Conservation (phyloP, 2,797 vertebrate species). For the Sciurus vulgaris region DNA sequence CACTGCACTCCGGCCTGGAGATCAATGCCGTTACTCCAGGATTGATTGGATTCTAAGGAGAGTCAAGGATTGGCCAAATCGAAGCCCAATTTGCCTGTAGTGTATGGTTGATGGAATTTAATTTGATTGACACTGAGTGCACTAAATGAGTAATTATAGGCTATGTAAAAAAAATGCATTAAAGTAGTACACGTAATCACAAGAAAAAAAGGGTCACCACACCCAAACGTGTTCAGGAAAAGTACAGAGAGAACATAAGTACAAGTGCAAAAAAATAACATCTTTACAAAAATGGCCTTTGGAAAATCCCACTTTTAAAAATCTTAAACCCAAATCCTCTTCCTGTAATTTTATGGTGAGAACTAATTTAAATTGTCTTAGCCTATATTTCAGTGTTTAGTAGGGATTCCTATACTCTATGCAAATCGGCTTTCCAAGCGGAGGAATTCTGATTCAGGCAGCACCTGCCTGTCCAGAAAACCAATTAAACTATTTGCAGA, state of each 20-base stretch:
- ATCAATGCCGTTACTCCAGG: background rate
- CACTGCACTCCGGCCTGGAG: background rate
- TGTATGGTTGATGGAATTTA: background rate
- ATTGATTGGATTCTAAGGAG: rapidly evolving
- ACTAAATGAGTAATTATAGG: background rate
- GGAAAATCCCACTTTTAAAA: background rate
- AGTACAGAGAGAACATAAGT: background rate
- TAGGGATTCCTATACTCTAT: background rate
- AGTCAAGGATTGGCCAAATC: rapidly evolving
- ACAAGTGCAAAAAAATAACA: background rate
- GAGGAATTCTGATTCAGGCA: background rate
- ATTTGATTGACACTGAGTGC: background rate
- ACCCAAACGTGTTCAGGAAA: background rate
- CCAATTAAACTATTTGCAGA: background rate
- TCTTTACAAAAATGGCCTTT: background rate
- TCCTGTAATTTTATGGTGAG: background rate
- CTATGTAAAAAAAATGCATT: background rate
- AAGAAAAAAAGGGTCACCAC: background rate
- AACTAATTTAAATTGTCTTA: background rate
- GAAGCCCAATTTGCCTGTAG: background rate
- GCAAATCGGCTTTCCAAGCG: background rate
- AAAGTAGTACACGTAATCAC: background rate
- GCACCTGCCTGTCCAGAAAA: background rate
- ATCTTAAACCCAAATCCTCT: background rate
- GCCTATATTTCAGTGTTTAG: background rate